These are phyloP conservation scores for Rhynchonycteris naso DNA, from an alignment of 2,797 vertebrate genomes.

Conservation along the genomic window DNA sequence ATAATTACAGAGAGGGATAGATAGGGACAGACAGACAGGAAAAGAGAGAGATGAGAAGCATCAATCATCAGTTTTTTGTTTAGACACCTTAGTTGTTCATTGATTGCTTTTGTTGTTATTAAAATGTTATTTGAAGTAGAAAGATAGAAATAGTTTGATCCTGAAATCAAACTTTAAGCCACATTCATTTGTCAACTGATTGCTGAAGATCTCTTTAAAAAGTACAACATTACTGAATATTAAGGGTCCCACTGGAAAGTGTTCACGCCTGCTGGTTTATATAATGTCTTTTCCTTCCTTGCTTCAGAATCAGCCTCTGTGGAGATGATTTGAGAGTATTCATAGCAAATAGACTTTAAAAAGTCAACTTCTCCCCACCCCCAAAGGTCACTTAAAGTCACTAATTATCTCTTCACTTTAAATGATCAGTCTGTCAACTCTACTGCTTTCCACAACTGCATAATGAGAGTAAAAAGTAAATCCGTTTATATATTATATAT, in stretches of 20 bases:
- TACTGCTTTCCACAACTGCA: background rate
- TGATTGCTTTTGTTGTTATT: background rate
- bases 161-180: background rate
- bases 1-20: too few species aligned
- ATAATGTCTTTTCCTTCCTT: background rate
- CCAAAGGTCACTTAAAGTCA: background rate
- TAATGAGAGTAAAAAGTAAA: background rate
- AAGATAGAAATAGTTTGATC: background rate
- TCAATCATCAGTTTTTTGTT: too few species aligned
- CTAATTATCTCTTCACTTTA: background rate
- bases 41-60: too few species aligned
- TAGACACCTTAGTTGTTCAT: too few species aligned
- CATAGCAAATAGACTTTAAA: background rate
- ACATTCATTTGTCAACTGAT: background rate
- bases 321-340: background rate
- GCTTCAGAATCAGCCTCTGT: background rate
- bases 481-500: background rate
- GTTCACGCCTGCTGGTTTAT: background rate
- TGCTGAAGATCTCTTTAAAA: background rate
- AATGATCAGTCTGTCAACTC: background rate
- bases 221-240: background rate
- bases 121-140: background rate
- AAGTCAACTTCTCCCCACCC: background rate
- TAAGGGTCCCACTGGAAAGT: background rate
- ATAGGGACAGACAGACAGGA: too few species aligned